Percentiles rank a stretch among this genome's conserved stretches.
phyloP scores from a whole-genome alignment of 2,113 vertebrate genomes.

The Tympanuchus pallidicinctus region DNA sequence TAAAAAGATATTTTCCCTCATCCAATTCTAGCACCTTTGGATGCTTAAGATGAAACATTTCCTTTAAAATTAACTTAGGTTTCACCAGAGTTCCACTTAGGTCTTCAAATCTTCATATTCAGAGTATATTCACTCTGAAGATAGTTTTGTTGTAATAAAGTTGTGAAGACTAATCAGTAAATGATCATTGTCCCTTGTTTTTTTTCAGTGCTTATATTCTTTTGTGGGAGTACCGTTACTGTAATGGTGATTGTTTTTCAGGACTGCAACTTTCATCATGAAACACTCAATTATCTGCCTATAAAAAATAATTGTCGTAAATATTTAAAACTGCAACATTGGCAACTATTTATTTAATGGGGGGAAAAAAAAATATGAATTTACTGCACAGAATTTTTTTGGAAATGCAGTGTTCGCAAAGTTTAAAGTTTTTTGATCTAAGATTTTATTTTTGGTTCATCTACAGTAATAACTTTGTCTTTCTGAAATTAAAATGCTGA shows the following conservation, averaged over 20 bases:
- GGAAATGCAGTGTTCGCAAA: neutral
- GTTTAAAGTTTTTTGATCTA: neutral
- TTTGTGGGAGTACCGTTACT: neutral
- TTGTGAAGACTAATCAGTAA: too few species aligned
- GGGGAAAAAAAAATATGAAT: neutral
- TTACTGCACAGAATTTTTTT: neutral
- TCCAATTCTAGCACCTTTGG: neutral
- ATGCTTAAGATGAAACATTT: neutral
- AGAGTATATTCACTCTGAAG: neutral
- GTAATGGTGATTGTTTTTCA: neutral
- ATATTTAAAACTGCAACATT: neutral
- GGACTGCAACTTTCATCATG: neutral
- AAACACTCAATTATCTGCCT: neutral
- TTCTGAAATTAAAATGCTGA: neutral
- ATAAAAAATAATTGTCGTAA: neutral
- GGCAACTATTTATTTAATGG: neutral
- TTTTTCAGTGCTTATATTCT: neutral
- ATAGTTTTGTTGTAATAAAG: too few species aligned
- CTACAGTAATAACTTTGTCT: neutral
- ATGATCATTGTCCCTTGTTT: neutral
- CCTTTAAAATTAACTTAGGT: neutral
- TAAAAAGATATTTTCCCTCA: neutral
- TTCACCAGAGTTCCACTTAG: neutral
- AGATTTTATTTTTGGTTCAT: neutral
- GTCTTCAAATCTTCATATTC: neutral